Percentiles rank a stretch among this genome's conserved stretches.
These are phyloP conservation scores for Capitulum mitella DNA, from an alignment of 2,888 invertebrate genomes.

Conservation along the genomic window DNA sequence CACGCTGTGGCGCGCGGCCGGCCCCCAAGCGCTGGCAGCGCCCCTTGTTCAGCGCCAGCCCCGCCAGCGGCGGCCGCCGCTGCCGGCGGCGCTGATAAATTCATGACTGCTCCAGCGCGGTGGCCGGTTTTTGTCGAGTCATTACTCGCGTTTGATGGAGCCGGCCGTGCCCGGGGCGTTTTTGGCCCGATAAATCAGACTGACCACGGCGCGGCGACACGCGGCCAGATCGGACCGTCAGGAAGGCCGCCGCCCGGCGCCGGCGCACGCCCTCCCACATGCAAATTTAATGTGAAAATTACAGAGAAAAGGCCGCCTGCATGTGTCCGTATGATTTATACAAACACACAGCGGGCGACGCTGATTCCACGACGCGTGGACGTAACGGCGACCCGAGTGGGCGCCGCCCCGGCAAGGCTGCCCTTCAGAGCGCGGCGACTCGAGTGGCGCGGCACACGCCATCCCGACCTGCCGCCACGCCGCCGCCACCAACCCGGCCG, in stretches of 20 bases:
- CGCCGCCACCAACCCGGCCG: too few species aligned
- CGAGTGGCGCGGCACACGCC: background rate
- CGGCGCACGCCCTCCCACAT: background rate
- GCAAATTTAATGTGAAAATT: constrained; percentile 5
- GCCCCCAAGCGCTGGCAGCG: too few species aligned
- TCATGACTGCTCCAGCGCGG: background rate
- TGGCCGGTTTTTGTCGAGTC: background rate
- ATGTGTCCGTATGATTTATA: background rate
- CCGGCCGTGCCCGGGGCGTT: background rate
- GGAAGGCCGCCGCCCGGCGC: too few species aligned
- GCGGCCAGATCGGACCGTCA: too few species aligned
- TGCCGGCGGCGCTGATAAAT: background rate
- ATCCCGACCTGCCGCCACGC: background rate
- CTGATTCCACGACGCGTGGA: background rate
- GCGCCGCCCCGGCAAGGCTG: background rate
- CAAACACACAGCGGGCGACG: background rate
- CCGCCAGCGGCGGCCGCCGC: too few species aligned
- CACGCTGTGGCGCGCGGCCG: too few species aligned
- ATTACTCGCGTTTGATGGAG: background rate
- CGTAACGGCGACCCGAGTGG: background rate
- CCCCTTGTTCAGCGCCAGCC: too few species aligned
- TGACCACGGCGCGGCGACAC: background rate
- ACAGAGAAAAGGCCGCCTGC: background rate
- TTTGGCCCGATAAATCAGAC: background rate
- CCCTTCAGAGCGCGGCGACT: background rate